These are phyloP conservation scores for Antheraea pernyi DNA, from an alignment of 1,140 invertebrate genomes.

Conservation along the genomic window DNA sequence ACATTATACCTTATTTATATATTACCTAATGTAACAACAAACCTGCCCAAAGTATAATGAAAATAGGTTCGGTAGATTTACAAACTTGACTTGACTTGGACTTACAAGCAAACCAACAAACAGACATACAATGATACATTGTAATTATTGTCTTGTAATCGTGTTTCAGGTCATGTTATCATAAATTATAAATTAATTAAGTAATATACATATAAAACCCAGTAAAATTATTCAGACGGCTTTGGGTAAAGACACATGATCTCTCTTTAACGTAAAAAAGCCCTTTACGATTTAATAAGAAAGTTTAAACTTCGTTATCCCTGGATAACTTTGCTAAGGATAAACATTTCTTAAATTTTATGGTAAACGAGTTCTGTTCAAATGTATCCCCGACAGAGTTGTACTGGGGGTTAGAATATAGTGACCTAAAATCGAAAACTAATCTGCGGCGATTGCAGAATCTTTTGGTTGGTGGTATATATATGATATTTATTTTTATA, in stretches of 20 bases:
- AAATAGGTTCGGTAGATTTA: no score
- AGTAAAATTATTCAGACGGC: not conserved
- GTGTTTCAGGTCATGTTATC: no score
- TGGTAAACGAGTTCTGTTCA: slow-evolving; percentile 10
- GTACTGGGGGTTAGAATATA: not conserved
- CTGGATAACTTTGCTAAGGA: slow-evolving; percentile 6
- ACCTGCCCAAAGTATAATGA: no score
- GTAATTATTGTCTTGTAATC: no score
- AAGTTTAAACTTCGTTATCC: not conserved
- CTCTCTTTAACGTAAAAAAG: not conserved
- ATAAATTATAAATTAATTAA: no score
- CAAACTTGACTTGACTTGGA: no score
- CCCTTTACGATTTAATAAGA: slow-evolving; percentile 1
- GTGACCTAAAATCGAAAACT: not conserved
- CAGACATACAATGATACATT: no score
- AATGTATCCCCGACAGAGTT: not conserved
- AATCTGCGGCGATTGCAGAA: not conserved
- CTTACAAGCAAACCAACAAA: no score
- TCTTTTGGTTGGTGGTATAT: no score
- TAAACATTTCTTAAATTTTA: slow-evolving; percentile 16
- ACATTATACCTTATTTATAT: no score
- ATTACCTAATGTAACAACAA: no score
- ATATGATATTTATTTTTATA: no score
- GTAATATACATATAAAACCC: not conserved
- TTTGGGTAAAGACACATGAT: not conserved